Evolutionary conservation across 2,888 invertebrate genomes (phyloP), one percentile per base, ranked within the genome.

Genomic region (Sinhomidia bicolor): DNA sequence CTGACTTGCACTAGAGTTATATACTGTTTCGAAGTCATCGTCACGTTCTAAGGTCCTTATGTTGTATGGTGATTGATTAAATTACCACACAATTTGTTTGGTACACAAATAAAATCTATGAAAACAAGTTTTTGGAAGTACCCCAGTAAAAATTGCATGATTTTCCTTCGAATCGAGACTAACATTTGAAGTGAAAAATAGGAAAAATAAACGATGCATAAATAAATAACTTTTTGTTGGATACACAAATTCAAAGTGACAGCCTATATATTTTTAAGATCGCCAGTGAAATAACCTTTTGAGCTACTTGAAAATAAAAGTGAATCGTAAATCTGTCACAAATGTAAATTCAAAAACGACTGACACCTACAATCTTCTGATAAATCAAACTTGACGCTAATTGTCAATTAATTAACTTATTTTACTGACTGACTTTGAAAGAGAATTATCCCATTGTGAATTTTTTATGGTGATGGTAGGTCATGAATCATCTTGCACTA

Each of bases 371-470:
- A 79, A 79, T 79, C 20, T 36, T 20, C 32, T 54, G n/a, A 79
- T 79, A 79, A 79, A 79, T 79, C 36, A 32, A 1, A 10, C 57
- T 79, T 57, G 78, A 79, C 78, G 32, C 23, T 32, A 80, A 80
- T 80, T 44, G 80, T 71, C 68, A 87, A 81, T 87, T 87, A 87
- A 87, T 81, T 87, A 74, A 87, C 82, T 76, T 36, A 47, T 68
- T 54, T 80, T 86, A 9, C 60, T 80, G 76, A 86, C 80, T 86
- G 80, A 80, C 41, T 65, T 51, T 79, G 85, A 85, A 86, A 47
- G 80, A 86, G 68, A 79, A 20, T 79, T 85, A 47, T 60, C 26
- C 47, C 65, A 47, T 36, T 60, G 60, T n/a, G 51, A 65, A 68
- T 29, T 3, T 26, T 71, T 74, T 44, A 29, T 17, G 78, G 2